Conservation (phyloP, 1,140 invertebrate species). For the Cotesia typhae region DNA sequence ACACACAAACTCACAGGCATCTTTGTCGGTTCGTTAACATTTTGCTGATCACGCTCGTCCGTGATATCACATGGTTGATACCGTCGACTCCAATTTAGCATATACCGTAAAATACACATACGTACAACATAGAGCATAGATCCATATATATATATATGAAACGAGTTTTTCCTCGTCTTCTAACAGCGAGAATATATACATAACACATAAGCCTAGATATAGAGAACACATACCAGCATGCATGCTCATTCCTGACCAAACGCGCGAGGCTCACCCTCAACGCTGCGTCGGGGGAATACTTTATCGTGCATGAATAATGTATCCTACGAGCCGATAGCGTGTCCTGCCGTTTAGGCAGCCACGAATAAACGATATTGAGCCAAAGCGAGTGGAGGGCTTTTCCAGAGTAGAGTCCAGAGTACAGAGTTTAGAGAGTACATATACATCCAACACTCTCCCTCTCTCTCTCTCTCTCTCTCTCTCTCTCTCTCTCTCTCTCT, state of each 20-base stretch:
- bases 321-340: constrained; percentile 50
- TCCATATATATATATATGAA: constrained; percentile 8
- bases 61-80: constrained; percentile 14
- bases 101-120: constrained; percentile 6
- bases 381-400: constrained; percentile 21
- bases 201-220: constrained; percentile 20
- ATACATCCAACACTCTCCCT: no score
- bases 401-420: background rate
- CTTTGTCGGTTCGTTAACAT: constrained; percentile 16
- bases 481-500: no score
- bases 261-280: constrained; percentile 31
- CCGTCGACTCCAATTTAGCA: constrained; percentile 14
- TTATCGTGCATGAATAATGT: constrained; percentile 58
- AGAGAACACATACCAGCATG: constrained; percentile 22
- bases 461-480: no score
- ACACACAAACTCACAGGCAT: constrained; percentile 4
- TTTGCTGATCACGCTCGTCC: constrained; percentile 14
- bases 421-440: background rate
- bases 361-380: constrained; percentile 49
- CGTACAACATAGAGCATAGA: background rate
- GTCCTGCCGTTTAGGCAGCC: constrained; percentile 52
- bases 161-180: background rate
- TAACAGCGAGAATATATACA: constrained; percentile 9
- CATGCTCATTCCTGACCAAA: constrained; percentile 36
- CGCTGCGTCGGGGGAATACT: constrained; percentile 47